A percentile compares a stretch with the other conserved stretches of the same genome.
Conservation (phyloP, 2,797 vertebrate genomes). For the Calcarius lapponicus region DNA sequence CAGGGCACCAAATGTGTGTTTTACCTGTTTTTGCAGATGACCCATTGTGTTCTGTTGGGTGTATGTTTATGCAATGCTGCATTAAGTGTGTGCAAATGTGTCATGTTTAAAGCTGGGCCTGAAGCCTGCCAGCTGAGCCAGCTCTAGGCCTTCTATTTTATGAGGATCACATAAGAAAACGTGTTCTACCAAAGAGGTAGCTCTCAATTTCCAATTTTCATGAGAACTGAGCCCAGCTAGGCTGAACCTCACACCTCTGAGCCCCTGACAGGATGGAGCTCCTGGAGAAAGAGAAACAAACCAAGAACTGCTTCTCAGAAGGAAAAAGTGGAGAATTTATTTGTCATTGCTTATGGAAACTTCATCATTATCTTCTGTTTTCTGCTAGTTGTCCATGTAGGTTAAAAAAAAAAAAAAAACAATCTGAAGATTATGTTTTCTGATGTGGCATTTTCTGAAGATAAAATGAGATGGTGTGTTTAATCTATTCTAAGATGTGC, state of each 20-base stretch:
- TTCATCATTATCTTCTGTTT: not conserved
- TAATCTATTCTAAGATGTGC: not conserved
- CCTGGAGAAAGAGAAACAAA: not conserved
- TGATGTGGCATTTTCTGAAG: not conserved
- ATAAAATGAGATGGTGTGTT: not conserved
- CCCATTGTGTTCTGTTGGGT: fast-evolving
- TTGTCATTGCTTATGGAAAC: not conserved
- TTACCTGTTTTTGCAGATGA: not conserved
- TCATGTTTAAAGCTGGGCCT: not conserved
- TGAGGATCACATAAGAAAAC: fast-evolving
- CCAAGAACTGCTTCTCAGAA: not conserved
- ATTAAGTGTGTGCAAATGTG: fast-evolving
- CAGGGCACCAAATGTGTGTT: not conserved
- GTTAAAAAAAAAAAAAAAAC: not conserved
- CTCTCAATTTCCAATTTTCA: not conserved
- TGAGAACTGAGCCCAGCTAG: not conserved
- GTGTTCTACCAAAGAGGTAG: not conserved
- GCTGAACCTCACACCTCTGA: not conserved
- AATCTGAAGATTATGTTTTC: not conserved
- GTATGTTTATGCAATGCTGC: fast-evolving
- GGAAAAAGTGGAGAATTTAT: not conserved
- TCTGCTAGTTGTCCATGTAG: not conserved
- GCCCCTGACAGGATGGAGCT: not conserved
- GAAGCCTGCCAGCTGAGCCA: not conserved
- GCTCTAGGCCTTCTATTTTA: not conserved